Conservation (phyloP, 2,888 invertebrate species). For the Acanthacorydalis orientalis region DNA sequence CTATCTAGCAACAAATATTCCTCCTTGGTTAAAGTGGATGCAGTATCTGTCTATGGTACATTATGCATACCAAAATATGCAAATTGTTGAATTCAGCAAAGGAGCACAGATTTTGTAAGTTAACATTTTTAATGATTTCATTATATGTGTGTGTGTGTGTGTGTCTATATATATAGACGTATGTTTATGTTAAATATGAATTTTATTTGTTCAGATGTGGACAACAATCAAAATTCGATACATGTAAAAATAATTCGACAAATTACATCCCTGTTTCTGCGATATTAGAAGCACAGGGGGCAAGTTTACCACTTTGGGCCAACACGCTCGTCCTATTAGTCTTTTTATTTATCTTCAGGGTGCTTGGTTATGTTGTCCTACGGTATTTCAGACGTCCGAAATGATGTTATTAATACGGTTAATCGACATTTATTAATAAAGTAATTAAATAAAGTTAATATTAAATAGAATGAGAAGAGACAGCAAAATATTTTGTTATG, state of each 20-base stretch:
- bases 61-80: conserved; percentile 69
- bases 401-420: conserved; percentile 21
- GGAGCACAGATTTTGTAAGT: conserved; percentile 51
- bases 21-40: conserved; percentile 56
- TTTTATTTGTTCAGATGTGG: conserved; percentile 38
- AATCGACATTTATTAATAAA: neutral
- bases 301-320: conserved; percentile 49
- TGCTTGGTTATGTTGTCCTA: conserved; percentile 54
- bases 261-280: conserved; percentile 43
- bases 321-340: conserved; percentile 52
- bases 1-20: conserved; percentile 56
- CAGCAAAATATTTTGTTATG: neutral
- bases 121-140: neutral
- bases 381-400: conserved; percentile 52
- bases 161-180: neutral
- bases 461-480: neutral
- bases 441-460: neutral
- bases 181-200: neutral
- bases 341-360: conserved; percentile 52
- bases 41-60: conserved; percentile 60
- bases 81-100: conserved; percentile 56
- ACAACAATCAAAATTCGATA: conserved; percentile 44
- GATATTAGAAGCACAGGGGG: conserved; percentile 48
- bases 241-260: conserved; percentile 36
- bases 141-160: too few species aligned